Base-by-base conservation (phyloP, 2,888 invertebrate genomes). In the Dynastes grantii region DNA sequence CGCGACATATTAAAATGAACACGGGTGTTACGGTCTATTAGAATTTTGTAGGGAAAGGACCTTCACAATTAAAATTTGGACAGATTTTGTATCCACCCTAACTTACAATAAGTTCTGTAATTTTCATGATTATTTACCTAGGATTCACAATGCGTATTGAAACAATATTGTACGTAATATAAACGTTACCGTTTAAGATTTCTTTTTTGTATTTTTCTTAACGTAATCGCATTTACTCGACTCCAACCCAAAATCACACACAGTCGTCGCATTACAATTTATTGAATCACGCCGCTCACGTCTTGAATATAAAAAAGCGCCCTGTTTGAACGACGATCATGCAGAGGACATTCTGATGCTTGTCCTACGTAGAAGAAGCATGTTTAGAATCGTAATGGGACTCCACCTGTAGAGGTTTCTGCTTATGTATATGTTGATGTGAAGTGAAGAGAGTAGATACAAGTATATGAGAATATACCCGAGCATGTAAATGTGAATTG, bases 271-370 rank as follows among this genome's bases (percentile, higher is more conserved):
- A 73, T 73, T 73, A 22, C 73, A 58, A 58, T 73, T 73, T 73
- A 58, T 73, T 73, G 73, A 73, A 73, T 73, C 73, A 73, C 73
- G 37, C 58, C 40, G 40, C 58, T 22, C 73, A 61, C 58, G 73
- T 58, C 73, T 16, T 61, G 73, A 73, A 73, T 73, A 73, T 58
- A 58, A 73, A 71, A 55, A 58, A 58, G 55, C 32, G 32, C 37
- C 55, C 37, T 37, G 29, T 9, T 55, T 16, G 32, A 71, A 61
- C 73, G 58, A 13, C 73, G 22, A 73, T 73, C 73, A 58, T 73
- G 73, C 73, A 73, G 37, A 58, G 58, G 40, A 40, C 73, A 55
- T 71, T 71, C 55, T 55, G 58, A 61, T 73, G 45, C 53, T 32
- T 55, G n/a, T 73, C 58, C 73, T 58, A 73, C 58, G 73, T 73